Conservation (phyloP, 2,888 invertebrate species). For the Melikaiella ostensackeni region DNA sequence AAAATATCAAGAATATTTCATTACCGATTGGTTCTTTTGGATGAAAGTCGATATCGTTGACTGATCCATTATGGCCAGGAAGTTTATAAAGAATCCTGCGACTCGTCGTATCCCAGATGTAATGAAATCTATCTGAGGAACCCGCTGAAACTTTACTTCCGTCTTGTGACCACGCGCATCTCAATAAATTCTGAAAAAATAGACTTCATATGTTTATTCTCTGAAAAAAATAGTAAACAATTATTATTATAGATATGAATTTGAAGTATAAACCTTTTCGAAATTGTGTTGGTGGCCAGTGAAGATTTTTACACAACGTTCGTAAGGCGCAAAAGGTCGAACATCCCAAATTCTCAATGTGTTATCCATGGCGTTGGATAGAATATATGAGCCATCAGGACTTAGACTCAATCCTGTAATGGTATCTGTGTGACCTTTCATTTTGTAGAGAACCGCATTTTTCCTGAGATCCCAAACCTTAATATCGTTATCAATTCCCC, state of each 20-base stretch:
- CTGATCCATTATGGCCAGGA: slow-evolving; percentile 98
- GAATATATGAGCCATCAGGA: slow-evolving; percentile 91
- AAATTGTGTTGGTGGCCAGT: slow-evolving; percentile 98
- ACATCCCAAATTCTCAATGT: slow-evolving; percentile 98
- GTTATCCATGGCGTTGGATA: slow-evolving; percentile 98
- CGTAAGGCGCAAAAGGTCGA: slow-evolving; percentile 94
- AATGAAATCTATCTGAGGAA: slow-evolving; percentile 96
- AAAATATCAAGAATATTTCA: slow-evolving; percentile 29
- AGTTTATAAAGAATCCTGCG: slow-evolving; percentile 95
- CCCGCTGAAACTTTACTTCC: slow-evolving; percentile 95
- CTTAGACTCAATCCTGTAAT: slow-evolving; percentile 94
- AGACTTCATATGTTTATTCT: slow-evolving; percentile 13
- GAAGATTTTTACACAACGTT: slow-evolving; percentile 94
- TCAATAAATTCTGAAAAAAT: slow-evolving; percentile 85
- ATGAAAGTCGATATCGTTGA: slow-evolving; percentile 98
- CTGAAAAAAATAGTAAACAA: not conserved
- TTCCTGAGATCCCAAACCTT: slow-evolving; percentile 99
- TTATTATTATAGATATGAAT: not conserved
- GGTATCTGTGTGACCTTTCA: slow-evolving; percentile 97
- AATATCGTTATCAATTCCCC: slow-evolving; percentile 97
- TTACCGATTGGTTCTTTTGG: slow-evolving; percentile 91
- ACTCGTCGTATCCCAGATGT: slow-evolving; percentile 97
- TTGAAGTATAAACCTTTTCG: slow-evolving; percentile 83
- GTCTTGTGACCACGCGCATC: slow-evolving; percentile 96
- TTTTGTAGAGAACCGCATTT: slow-evolving; percentile 88